Percentiles rank a stretch among this genome's conserved stretches.
phyloP scores from a whole-genome alignment of 2,797 vertebrate species.

The Echiichthys vipera region DNA sequence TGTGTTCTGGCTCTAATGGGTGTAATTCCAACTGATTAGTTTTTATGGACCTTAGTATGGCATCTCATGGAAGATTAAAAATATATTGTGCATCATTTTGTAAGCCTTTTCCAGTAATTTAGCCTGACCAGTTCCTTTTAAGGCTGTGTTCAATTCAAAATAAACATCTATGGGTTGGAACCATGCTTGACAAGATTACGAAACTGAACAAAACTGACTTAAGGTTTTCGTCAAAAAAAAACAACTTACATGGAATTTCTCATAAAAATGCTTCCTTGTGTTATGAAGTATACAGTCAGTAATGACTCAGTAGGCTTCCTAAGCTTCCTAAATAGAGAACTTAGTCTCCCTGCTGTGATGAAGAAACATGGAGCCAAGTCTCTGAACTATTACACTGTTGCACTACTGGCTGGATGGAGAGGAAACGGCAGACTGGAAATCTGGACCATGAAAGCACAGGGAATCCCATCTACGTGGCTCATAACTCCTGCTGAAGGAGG shows the following conservation, averaged over 20 bases:
- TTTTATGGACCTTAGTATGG: conserved; percentile 5
- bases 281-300: not conserved
- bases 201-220: not conserved
- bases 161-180: conserved; percentile 17
- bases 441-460: conserved; percentile 63
- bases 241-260: not conserved
- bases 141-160: conserved; percentile 34
- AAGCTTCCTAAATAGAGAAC: no score
- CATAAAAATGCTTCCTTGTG: not conserved
- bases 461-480: conserved; percentile 81
- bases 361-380: conserved; percentile 24
- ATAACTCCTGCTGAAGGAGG: conserved; percentile 34
- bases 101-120: conserved; percentile 12
- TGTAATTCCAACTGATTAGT: not conserved
- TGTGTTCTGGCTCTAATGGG: not conserved
- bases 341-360: not conserved
- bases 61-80: conserved; percentile 1
- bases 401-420: conserved; percentile 34
- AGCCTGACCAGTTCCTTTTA: not conserved
- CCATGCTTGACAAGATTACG: not conserved
- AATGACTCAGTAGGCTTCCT: not conserved
- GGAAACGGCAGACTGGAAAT: conserved; percentile 56
- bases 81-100: not conserved
- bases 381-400: conserved; percentile 28
- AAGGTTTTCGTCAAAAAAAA: not conserved